A percentile compares a stretch with the other conserved stretches of the same genome.
Evolutionary conservation across 2,888 invertebrate genomes (phyloP).

Genomic region (Philereme transversata): DNA sequence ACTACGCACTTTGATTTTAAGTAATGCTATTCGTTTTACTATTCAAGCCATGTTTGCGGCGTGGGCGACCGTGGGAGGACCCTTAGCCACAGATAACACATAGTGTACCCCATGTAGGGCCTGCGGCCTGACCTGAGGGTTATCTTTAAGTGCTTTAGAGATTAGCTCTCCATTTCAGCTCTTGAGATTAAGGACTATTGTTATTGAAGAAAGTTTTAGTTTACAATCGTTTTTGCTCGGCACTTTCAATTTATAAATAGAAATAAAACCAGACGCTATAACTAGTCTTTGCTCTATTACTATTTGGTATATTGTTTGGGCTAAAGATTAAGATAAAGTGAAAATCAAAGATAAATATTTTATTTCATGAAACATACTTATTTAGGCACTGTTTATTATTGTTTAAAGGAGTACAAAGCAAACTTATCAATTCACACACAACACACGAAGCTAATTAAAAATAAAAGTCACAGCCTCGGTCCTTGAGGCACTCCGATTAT

Average conservation of each 20-base stretch:
- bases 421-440: no score
- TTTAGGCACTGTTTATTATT: no score
- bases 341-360: no score
- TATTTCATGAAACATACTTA: no score
- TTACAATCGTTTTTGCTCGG: background rate
- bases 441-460: background rate
- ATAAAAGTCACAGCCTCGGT: constrained; percentile 7
- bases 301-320: no score
- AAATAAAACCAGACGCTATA: no score
- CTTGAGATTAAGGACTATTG: constrained; percentile 23
- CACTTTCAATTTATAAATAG: no score
- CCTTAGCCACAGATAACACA: constrained; percentile 20
- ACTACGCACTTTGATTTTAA: constrained; percentile 15
- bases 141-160: constrained; percentile 31
- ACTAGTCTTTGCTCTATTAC: no score
- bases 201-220: constrained; percentile 10
- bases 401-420: no score
- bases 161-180: constrained; percentile 28
- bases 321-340: no score
- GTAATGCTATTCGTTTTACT: constrained; percentile 16
- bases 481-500: constrained; percentile 9
- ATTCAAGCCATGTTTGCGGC: constrained; percentile 12
- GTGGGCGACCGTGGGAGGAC: constrained; percentile 31
- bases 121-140: constrained; percentile 28
- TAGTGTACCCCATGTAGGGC: constrained; percentile 24